Conservation (phyloP, 2,113 vertebrate species). For the Ciconia maguari region DNA sequence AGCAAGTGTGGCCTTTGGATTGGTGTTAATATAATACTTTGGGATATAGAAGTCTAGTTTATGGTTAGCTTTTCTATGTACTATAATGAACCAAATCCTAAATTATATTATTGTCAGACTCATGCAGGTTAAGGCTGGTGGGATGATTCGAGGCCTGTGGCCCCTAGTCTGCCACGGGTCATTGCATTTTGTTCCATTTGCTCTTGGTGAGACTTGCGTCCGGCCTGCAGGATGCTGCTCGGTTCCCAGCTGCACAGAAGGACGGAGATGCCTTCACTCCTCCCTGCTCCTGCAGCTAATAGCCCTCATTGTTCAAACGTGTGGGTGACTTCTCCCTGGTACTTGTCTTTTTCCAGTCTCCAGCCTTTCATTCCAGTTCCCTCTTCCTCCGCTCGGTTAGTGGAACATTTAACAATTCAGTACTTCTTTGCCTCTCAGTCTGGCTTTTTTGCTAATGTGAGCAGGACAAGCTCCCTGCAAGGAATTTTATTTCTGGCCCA, state of each 20-base stretch:
- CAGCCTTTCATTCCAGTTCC: not conserved
- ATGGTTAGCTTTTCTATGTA: accelerated
- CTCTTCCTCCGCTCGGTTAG: not conserved
- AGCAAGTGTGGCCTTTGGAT: not conserved
- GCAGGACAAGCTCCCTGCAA: not conserved
- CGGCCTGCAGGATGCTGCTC: not conserved
- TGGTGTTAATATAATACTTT: not conserved
- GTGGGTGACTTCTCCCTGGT: not conserved
- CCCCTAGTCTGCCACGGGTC: not conserved
- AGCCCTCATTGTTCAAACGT: accelerated
- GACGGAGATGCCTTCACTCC: not conserved
- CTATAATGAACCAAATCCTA: not conserved
- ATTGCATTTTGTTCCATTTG: not conserved
- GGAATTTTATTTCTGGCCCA: not conserved
- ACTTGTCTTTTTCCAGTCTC: not conserved
- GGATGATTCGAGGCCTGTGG: not conserved
- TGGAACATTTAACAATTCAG: not conserved
- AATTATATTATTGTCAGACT: not conserved
- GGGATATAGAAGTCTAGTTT: not conserved
- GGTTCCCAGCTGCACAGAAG: not conserved
- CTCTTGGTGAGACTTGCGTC: not conserved
- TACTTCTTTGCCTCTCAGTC: not conserved
- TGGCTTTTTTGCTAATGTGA: not conserved
- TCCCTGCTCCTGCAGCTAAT: not conserved
- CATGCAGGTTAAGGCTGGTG: accelerated